phyloP scores from a whole-genome alignment of 2,888 invertebrate genomes.

The Sesia bembeciformis region DNA sequence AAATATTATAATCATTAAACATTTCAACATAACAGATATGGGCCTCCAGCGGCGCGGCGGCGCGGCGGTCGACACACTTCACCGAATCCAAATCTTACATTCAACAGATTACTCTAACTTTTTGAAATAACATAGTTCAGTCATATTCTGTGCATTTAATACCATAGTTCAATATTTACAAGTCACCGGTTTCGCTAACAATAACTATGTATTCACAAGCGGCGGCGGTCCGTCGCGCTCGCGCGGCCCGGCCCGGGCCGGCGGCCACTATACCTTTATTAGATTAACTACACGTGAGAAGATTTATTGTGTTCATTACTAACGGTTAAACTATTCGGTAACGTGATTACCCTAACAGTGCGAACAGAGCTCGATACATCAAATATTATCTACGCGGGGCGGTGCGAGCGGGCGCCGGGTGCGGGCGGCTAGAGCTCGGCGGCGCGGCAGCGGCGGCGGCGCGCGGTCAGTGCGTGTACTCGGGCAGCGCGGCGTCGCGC shows the following conservation, averaged over 20 bases:
- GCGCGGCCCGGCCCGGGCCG: constrained; percentile 14
- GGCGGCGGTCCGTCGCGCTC: constrained; percentile 21
- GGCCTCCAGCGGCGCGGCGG: constrained; percentile 34
- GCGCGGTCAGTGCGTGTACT: constrained; percentile 45
- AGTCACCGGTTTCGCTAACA: constrained; percentile 42
- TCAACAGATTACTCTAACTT: constrained; percentile 46
- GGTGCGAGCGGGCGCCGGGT: constrained; percentile 67
- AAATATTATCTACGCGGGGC: constrained; percentile 27
- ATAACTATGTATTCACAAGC: constrained; percentile 50
- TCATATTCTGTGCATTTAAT: constrained; percentile 61
- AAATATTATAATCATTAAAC: constrained; percentile 39
- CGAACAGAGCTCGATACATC: constrained; percentile 34
- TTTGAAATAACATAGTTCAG: constrained; percentile 50
- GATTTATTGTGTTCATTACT: constrained; percentile 45
- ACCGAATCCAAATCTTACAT: constrained; percentile 39
- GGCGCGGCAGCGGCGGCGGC: constrained; percentile 47
- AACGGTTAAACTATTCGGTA: constrained; percentile 47
- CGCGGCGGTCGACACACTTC: constrained; percentile 31
- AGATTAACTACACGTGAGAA: constrained; percentile 46
- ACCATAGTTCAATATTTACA: constrained; percentile 56
- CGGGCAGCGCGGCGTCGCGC: constrained; percentile 41
- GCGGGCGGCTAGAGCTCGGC: constrained; percentile 32
- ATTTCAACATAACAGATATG: constrained; percentile 33
- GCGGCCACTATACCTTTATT: constrained; percentile 35
- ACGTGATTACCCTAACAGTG: constrained; percentile 47